These are phyloP conservation scores for Polypedilum pembai DNA, from an alignment of 1,140 invertebrate species.

Conservation along the genomic window DNA sequence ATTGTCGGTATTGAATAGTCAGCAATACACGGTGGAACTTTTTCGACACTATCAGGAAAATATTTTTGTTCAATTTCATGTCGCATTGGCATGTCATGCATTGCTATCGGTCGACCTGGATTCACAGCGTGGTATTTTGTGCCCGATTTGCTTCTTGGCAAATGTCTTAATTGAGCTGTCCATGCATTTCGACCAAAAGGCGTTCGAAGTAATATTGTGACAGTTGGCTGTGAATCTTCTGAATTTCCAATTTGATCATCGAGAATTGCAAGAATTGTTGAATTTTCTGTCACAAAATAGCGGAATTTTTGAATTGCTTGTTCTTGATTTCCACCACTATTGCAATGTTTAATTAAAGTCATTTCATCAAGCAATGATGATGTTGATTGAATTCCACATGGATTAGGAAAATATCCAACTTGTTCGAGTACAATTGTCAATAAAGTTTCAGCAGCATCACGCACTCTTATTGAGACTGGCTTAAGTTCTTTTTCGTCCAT, in stretches of 20 bases:
- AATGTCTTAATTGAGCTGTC: conserved; percentile 80
- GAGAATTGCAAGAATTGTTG: conserved; percentile 77
- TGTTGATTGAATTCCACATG: conserved; percentile 73
- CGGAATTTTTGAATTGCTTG: conserved; percentile 55
- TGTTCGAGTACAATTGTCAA: conserved; percentile 87
- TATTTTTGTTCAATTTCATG: conserved; percentile 61
- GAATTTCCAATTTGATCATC: conserved; percentile 84
- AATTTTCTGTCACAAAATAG: conserved; percentile 88
- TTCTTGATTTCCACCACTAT: conserved; percentile 39
- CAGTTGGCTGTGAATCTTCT: conserved; percentile 67
- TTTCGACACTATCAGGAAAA: conserved; percentile 76
- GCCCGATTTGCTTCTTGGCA: conserved; percentile 69
- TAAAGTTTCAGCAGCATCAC: conserved; percentile 90
- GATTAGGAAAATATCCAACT: conserved; percentile 76
- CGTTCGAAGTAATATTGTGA: conserved; percentile 73
- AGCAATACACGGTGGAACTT: conserved; percentile 65
- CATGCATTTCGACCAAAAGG: conserved; percentile 91
- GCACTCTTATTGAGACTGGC: conserved; percentile 90
- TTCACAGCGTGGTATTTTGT: conserved; percentile 60
- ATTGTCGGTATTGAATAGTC: conserved; percentile 64
- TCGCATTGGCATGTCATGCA: conserved; percentile 57
- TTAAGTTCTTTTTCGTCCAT: conserved; percentile 95
- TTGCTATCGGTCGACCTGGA: conserved; percentile 68
- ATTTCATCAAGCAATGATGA: conserved; percentile 83
- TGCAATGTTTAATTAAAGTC: conserved; percentile 72